Evolutionary conservation across 2,888 invertebrate species (phyloP).

Genomic region (Pseudococcus longispinus): DNA sequence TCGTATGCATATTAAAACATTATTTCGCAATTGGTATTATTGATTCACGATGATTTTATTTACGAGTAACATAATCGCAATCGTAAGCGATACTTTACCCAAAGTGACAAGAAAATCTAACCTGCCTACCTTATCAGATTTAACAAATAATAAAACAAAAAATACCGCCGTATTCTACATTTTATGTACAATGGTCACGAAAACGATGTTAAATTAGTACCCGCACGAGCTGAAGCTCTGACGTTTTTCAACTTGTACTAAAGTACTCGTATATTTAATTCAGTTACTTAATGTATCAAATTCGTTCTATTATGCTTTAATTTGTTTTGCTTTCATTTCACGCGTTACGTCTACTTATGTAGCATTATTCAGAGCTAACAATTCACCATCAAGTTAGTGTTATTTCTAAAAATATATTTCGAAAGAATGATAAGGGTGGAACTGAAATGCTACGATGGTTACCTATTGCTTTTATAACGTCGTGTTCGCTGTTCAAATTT

Average conservation of each 20-base stretch:
- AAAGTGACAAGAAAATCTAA: slow-evolving; percentile 1
- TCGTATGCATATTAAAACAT: background rate
- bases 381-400: background rate
- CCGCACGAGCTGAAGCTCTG: background rate
- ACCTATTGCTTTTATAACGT: no score
- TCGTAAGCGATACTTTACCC: background rate
- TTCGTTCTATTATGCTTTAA: background rate
- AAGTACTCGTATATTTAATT: background rate
- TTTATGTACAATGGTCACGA: slow-evolving; percentile 18
- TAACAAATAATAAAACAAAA: slow-evolving; percentile 11
- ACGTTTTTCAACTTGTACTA: background rate
- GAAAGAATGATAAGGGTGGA: background rate
- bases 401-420: background rate
- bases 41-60: background rate
- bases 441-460: background rate
- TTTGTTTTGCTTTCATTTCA: background rate
- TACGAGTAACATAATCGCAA: background rate
- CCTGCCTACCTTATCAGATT: background rate
- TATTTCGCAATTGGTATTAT: background rate
- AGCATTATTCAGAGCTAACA: background rate
- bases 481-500: background rate
- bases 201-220: slow-evolving; percentile 10
- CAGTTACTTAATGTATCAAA: background rate
- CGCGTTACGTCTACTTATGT: background rate
- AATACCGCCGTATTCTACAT: background rate